Percentiles rank a stretch among this genome's conserved stretches.
Conservation (phyloP, 2,797 vertebrate species). For the Galaxias olidus region DNA sequence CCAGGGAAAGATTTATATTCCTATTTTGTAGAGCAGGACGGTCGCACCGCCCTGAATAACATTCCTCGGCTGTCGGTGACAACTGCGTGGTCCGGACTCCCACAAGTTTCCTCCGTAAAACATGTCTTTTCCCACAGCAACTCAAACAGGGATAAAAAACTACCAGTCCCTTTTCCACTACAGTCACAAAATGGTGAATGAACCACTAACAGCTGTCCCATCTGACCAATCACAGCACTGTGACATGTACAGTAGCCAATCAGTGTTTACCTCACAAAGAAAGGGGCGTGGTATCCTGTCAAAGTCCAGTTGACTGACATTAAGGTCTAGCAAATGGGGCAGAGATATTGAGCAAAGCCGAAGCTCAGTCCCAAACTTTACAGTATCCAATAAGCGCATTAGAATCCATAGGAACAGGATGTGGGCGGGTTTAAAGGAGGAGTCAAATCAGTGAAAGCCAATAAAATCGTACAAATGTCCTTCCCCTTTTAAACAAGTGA, state of each 20-base stretch:
- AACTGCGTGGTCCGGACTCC: constrained; percentile 46
- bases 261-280: constrained; percentile 17
- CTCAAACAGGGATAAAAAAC: constrained; percentile 78
- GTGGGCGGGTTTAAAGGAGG: constrained; percentile 67
- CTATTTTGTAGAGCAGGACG: constrained; percentile 60
- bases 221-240: constrained; percentile 81
- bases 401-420: constrained; percentile 86
- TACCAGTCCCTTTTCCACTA: constrained; percentile 90
- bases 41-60: constrained; percentile 49
- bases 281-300: constrained; percentile 67
- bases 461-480: constrained; percentile 61
- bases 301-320: constrained; percentile 64
- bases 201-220: constrained; percentile 92
- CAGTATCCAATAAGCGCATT: constrained; percentile 84
- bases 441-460: constrained; percentile 54
- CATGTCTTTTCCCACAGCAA: constrained; percentile 75
- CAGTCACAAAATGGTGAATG: constrained; percentile 99
- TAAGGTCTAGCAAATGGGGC: constrained; percentile 60
- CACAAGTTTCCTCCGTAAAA: constrained; percentile 70
- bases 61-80: constrained; percentile 61
- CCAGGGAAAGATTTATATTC: constrained; percentile 64
- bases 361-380: constrained; percentile 76
- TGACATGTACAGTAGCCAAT: constrained; percentile 85
- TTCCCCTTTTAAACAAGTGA: constrained; percentile 61
- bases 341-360: constrained; percentile 45